Base-by-base conservation (phyloP, 2,888 invertebrate species). In the Eudemis profundana region DNA sequence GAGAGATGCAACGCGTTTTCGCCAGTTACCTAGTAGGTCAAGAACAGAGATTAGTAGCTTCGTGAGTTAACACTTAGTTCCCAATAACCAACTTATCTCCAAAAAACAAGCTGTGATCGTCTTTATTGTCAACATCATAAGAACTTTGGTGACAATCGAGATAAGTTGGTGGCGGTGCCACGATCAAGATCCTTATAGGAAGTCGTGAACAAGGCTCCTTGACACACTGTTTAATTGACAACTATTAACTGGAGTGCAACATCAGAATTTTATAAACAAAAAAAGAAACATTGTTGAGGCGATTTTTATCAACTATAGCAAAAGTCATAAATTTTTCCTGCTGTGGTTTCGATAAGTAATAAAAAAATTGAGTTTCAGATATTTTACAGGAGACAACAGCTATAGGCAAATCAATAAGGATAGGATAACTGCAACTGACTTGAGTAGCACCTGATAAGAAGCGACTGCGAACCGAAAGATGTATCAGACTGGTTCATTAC, bases 1-100 rank as follows among this genome's bases (percentile, higher is more conserved):
- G 10, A 23, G 44, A 61, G 38, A 46, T 56, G 51, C 49, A 50
- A 50, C 36, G 42, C n/a, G n/a, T 53, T 53, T 61, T 54, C 61
- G 46, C 33, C 29, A 33, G 59, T 44, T 51, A 61, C 56, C 29
- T n/a, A 56, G 62, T 63, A 29, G 62, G 62, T 63, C 62, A 63
- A 54, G 62, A 38, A 63, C 62, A 15, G 29, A 63, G 56, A 63
- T 63, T 56, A 63, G 47, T 17, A 8, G 17, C n/a, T 27, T 53
- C 61, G 61, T 61, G 61, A 46, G 46, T 54, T 27, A 49, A 21
- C 29, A 56, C 47, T 63, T 56, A 47, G 53, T 29, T 14, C 33
- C 23, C n/a, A n/a, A n/a, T n/a, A 46, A 21, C n/a, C 10, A 53
- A 21, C 38, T 27, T 36, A 17, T 21, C 19, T 19, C 12, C n/a